Percentiles rank a stretch among this genome's conserved stretches.
Evolutionary conservation across 2,797 vertebrate genomes (phyloP).

Genomic region (Todus mexicanus): DNA sequence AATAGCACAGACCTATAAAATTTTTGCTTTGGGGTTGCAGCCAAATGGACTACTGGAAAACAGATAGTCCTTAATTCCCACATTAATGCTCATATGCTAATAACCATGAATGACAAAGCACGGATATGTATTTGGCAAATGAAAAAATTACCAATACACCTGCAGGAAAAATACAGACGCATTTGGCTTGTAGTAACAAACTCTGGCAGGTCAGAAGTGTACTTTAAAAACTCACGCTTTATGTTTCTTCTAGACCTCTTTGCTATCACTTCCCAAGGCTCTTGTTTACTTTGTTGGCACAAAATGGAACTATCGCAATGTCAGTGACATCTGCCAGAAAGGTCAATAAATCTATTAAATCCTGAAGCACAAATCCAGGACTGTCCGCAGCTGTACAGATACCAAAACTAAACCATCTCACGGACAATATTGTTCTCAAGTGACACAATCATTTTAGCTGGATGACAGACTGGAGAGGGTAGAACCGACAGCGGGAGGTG

Average conservation of each 20-base stretch:
- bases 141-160: neutral
- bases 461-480: neutral
- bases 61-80: neutral
- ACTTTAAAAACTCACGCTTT: neutral
- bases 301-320: neutral
- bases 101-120: neutral
- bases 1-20: neutral
- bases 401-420: neutral
- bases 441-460: neutral
- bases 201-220: neutral
- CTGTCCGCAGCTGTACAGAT: neutral
- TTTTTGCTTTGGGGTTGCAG: neutral
- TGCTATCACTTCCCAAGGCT: neutral
- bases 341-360: neutral
- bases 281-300: neutral
- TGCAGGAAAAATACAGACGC: neutral
- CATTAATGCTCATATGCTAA: neutral
- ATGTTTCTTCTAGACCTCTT: neutral
- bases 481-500: neutral
- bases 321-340: neutral
- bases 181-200: neutral
- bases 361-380: neutral
- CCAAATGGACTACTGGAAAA: neutral
- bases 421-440: neutral
- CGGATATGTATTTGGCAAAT: neutral